phyloP scores from a whole-genome alignment of 1,140 invertebrate genomes.

The Andricus grossulariae region DNA sequence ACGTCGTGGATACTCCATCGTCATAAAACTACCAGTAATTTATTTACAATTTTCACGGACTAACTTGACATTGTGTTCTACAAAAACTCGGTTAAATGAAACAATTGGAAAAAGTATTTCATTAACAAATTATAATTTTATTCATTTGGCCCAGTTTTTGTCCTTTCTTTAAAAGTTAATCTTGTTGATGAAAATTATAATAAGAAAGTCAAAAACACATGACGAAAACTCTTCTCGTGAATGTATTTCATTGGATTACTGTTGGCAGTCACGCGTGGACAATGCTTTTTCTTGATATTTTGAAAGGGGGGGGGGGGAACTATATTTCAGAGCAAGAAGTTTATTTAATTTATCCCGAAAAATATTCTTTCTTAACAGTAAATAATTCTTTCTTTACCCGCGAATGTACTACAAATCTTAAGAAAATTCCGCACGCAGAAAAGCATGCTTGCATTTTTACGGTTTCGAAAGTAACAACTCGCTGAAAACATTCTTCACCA shows the following conservation, averaged over 20 bases:
- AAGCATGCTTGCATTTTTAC: not conserved
- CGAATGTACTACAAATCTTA: not conserved
- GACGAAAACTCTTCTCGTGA: not conserved
- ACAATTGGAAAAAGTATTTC: not conserved
- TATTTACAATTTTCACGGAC: conserved; percentile 18
- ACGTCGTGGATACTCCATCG: conserved; percentile 5
- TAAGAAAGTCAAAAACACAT: not conserved
- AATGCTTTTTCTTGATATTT: not conserved
- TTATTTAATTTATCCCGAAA: too few species aligned
- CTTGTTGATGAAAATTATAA: not conserved
- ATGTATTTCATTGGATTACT: not conserved
- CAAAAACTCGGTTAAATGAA: not conserved
- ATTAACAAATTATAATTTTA: not conserved
- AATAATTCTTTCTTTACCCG: not conserved
- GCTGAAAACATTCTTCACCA: not conserved
- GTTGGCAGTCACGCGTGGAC: not conserved
- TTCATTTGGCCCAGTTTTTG: not conserved
- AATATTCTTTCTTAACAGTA: not conserved
- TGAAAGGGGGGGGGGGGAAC: not conserved
- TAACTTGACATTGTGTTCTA: not conserved
- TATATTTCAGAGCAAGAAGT: not conserved
- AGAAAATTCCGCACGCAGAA: not conserved
- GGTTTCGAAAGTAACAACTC: conserved; percentile 2
- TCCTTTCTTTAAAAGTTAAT: not conserved
- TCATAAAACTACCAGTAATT: conserved; percentile 16